These are phyloP conservation scores for Masnerella sp. DNA, from an alignment of 2,888 invertebrate species.

Conservation along the genomic window DNA sequence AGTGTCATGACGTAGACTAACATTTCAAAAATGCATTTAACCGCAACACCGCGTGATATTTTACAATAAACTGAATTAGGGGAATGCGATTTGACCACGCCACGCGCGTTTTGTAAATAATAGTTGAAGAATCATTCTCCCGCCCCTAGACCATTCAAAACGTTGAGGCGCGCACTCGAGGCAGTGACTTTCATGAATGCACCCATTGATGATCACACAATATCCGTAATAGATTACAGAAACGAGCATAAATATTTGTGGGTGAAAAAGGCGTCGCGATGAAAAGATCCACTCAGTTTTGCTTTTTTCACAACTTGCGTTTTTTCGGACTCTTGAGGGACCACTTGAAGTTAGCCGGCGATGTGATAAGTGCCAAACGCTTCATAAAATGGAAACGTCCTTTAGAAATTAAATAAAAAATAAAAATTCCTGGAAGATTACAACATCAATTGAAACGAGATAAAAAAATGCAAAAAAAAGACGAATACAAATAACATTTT, in stretches of 20 bases:
- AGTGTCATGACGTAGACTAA: background rate
- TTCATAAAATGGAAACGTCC: too few relatives aligned
- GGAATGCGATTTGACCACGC: conserved; percentile 13
- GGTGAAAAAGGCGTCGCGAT: conserved; percentile 6
- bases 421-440: too few relatives aligned
- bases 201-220: conserved; percentile 27
- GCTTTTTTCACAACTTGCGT: too few relatives aligned
- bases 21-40: conserved; percentile 6
- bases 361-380: too few relatives aligned
- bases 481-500: too few relatives aligned
- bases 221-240: conserved; percentile 4
- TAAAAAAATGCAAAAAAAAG: too few relatives aligned
- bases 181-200: conserved; percentile 17
- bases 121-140: conserved; percentile 31
- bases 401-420: too few relatives aligned
- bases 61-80: conserved; percentile 7
- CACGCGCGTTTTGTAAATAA: conserved; percentile 14
- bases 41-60: conserved; percentile 5
- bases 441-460: too few relatives aligned
- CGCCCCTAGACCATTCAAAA: conserved; percentile 24
- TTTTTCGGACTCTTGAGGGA: too few relatives aligned
- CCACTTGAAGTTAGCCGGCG: too few relatives aligned
- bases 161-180: conserved; percentile 1
- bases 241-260: conserved; percentile 17
- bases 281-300: too few relatives aligned